Evolutionary conservation across 2,113 vertebrate genomes (phyloP).

Genomic region (Chionis minor): DNA sequence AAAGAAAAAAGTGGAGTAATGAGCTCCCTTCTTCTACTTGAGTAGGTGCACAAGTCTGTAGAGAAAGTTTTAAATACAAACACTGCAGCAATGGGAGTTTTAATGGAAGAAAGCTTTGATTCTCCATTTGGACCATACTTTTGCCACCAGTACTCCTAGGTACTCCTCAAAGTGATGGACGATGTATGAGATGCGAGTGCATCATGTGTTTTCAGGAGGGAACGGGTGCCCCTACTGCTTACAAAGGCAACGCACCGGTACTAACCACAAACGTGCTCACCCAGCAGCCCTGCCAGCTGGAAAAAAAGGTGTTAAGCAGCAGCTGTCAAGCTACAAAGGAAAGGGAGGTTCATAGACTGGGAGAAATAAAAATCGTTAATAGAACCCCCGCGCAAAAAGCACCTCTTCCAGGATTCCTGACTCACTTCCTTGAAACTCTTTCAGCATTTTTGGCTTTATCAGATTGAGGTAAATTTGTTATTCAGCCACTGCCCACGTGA

Average conservation of each 20-base stretch:
- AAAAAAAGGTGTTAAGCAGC: slow-evolving; percentile 53
- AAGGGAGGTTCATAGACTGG: background rate
- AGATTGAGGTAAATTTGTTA: background rate
- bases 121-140: background rate
- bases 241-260: background rate
- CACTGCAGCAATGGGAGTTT: background rate
- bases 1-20: background rate
- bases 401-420: background rate
- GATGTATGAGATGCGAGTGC: background rate
- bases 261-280: background rate
- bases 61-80: background rate
- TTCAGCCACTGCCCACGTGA: background rate
- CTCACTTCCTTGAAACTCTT: slow-evolving; percentile 49
- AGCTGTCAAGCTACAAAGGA: slow-evolving; percentile 46
- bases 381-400: background rate
- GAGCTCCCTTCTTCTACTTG: background rate
- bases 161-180: slow-evolving; percentile 11
- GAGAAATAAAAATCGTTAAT: slow-evolving; percentile 41
- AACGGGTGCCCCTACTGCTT: background rate
- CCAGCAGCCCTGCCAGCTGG: slow-evolving; percentile 35
- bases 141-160: background rate
- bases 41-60: background rate
- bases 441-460: slow-evolving; percentile 16
- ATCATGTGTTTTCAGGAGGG: slow-evolving; percentile 3
- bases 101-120: slow-evolving; percentile 16